phyloP scores from a whole-genome alignment of 2,113 vertebrate genomes.

The Protobothrops flavoviridis region DNA sequence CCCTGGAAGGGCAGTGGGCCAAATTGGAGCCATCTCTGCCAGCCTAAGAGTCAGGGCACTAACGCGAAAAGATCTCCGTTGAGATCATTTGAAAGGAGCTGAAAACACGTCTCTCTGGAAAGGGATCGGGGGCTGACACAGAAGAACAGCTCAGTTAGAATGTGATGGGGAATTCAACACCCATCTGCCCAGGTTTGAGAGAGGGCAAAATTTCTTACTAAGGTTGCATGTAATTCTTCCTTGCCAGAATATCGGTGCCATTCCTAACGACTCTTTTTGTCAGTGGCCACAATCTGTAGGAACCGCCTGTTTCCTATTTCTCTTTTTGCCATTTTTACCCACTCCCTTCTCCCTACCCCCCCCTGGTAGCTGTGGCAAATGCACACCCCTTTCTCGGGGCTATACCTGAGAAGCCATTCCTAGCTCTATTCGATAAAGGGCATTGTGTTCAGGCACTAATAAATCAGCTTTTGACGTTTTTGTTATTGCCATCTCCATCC shows the following conservation, averaged over 20 bases:
- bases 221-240: background rate
- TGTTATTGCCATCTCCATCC: background rate
- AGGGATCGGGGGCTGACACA: background rate
- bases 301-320: background rate
- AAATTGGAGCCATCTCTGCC: too few relatives aligned
- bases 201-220: background rate
- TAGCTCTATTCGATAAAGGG: too few relatives aligned
- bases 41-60: background rate
- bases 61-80: background rate
- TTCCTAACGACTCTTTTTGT: background rate
- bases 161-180: background rate
- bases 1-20: too few relatives aligned
- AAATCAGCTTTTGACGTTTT: background rate
- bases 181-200: background rate
- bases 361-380: too few relatives aligned
- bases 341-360: background rate
- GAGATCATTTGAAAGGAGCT: background rate
- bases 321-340: background rate
- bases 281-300: background rate
- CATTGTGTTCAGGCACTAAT: background rate
- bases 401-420: background rate
- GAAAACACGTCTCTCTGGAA: background rate
- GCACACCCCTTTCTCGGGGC: background rate
- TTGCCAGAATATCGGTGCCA: background rate
- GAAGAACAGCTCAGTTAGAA: background rate